A percentile compares a stretch with the other conserved stretches of the same genome.
Conservation (phyloP, 2,888 invertebrate species). For the Apotomis betuletana region DNA sequence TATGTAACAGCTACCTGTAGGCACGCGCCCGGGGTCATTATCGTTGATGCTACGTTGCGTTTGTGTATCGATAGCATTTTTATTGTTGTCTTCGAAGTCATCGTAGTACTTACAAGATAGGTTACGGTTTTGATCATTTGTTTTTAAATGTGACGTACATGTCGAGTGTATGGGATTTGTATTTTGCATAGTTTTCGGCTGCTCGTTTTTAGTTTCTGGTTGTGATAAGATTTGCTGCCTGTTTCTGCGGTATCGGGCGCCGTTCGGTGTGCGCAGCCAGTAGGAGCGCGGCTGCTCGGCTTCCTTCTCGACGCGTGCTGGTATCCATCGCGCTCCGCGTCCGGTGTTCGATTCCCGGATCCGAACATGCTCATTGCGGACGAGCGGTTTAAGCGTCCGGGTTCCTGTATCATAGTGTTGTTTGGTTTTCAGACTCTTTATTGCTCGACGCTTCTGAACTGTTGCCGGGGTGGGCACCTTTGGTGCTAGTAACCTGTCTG, state of each 20-base stretch:
- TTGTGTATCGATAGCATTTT: not conserved
- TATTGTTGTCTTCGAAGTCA: not conserved
- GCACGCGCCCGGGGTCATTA: not conserved
- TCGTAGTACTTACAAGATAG: not conserved
- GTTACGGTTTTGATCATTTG: not conserved
- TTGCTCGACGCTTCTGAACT: not conserved
- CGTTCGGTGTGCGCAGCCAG: not conserved
- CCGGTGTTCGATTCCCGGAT: conserved; percentile 4
- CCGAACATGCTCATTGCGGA: not conserved
- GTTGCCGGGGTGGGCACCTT: not conserved
- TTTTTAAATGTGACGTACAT: not conserved
- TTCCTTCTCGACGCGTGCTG: not conserved
- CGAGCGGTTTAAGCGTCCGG: not conserved
- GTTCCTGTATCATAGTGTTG: conserved; percentile 1
- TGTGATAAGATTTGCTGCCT: not conserved
- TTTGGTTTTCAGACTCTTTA: not conserved
- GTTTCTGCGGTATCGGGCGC: conserved; percentile 9
- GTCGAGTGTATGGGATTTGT: not conserved
- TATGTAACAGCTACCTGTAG: not conserved
- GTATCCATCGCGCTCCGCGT: not conserved
- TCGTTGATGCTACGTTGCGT: not conserved
- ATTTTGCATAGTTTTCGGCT: not conserved
- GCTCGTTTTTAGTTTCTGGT: not conserved
- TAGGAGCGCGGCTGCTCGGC: conserved; percentile 8
- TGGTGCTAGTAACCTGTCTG: not conserved